Evolutionary conservation across 2,797 vertebrate genomes (phyloP), one percentile per base, ranked within the genome.

Genomic region (Poecilia gillii): DNA sequence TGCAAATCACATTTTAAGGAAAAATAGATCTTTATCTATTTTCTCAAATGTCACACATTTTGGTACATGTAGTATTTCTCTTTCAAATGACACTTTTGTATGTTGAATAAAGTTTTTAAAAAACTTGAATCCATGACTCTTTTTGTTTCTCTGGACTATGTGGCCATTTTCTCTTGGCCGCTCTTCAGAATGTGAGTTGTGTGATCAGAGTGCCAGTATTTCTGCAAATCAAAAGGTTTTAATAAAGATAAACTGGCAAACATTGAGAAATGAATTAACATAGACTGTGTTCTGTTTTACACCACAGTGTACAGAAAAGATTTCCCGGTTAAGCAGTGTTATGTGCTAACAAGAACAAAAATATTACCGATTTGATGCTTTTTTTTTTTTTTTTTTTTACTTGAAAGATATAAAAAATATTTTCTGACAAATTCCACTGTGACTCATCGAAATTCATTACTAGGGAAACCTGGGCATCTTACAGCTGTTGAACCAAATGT

Each of bases 151-250:
- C 20, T 20, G 33, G 8, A 5, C 8, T 39, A 66, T 36, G 7
- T 0, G 7, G 33, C 62, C 31, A 18, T 39, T 23, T 66, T 39
- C 33, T 62, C 57, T 62, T 33, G 18, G 62, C 33, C 3, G 6
- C 62, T 66, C 62, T 66, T 8, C 33, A 39, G 20, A 66, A 66
- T 39, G 33, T 66, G 16, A 86, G 83, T 39, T 75, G 31, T 79
- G 75, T 85, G 82, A 91, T 82, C 84, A 79, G 79, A 88, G 81
- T 83, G 49, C 74, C 85, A 78, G 79, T 51, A 74, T 84, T 86
- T 88, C 74, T 82, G 78, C 80, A 89, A 87, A 76, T 77, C 59
- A 77, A 75, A 78, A 74, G 66, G 83, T 83, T 76, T 84, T 73
- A 91, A 87, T 85, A 84, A 81, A 71, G 49, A 81, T 57, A 5